phyloP scores from a whole-genome alignment of 30 jellyfish, hydroid and myxozoan species.

The Clytia hemisphaerica region DNA sequence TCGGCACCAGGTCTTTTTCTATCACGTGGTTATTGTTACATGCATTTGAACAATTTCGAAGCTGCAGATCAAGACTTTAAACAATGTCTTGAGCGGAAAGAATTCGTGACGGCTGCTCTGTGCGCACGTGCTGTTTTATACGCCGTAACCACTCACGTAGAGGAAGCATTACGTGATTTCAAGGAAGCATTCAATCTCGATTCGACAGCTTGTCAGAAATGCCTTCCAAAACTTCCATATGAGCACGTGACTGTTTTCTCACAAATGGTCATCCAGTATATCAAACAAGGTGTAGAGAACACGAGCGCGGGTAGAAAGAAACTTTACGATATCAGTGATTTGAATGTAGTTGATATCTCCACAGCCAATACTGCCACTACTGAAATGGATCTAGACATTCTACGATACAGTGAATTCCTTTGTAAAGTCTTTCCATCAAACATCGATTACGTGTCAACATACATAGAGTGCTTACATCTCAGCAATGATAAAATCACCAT shows the following conservation, averaged over 20 bases:
- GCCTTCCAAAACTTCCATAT: constrained; percentile 48
- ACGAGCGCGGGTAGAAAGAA: not conserved
- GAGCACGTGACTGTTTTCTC: constrained; percentile 40
- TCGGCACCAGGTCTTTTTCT: constrained; percentile 65
- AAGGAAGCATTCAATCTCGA: constrained; percentile 25
- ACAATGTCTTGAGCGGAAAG: constrained; percentile 42
- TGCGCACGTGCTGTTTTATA: constrained; percentile 59
- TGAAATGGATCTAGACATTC: not conserved
- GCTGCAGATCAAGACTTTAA: constrained; percentile 54
- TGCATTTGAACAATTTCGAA: constrained; percentile 56
- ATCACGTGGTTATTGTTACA: constrained; percentile 63
- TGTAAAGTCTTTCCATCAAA: constrained; percentile 14
- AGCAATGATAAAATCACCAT: not conserved
- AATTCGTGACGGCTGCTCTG: constrained; percentile 45
- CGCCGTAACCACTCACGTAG: constrained; percentile 51
- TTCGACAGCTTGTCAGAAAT: constrained; percentile 35
- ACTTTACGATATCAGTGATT: constrained; percentile 2
- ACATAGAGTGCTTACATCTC: not conserved
- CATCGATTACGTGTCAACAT: constrained; percentile 13
- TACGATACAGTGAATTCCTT: constrained; percentile 15
- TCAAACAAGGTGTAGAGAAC: not conserved
- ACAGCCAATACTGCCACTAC: not conserved
- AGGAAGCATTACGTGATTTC: constrained; percentile 33
- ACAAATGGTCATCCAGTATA: constrained; percentile 19
- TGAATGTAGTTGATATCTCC: not conserved